Evolutionary conservation across 2,797 vertebrate genomes (phyloP).

Genomic region (Danio albolineatus): DNA sequence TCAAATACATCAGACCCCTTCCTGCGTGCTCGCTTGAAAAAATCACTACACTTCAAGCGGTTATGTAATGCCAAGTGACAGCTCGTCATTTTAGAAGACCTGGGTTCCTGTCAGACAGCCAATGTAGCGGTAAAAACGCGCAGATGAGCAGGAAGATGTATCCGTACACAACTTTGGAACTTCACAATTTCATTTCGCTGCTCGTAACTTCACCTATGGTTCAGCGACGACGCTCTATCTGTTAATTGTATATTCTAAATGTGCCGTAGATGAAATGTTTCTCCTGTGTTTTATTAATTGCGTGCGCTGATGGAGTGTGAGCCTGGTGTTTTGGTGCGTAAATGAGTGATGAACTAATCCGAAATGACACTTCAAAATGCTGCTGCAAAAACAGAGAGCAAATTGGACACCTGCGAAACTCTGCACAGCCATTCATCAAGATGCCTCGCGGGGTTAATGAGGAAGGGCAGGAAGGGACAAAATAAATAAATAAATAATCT

Average conservation of each 20-base stretch:
- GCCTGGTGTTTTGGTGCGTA: slow-evolving; percentile 14
- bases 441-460: slow-evolving; percentile 50
- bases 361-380: slow-evolving; percentile 34
- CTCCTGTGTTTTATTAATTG: slow-evolving; percentile 41
- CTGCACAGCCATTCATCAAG: slow-evolving; percentile 37
- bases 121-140: slow-evolving; percentile 62
- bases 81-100: slow-evolving; percentile 70
- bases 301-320: slow-evolving; percentile 28
- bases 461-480: slow-evolving; percentile 36
- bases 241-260: slow-evolving; percentile 27
- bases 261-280: slow-evolving; percentile 6
- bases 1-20: slow-evolving; percentile 60
- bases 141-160: not conserved
- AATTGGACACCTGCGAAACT: slow-evolving; percentile 55
- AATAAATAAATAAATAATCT: slow-evolving; percentile 39
- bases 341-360: slow-evolving; percentile 52
- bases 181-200: slow-evolving; percentile 17
- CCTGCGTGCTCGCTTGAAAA: slow-evolving; percentile 74
- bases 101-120: slow-evolving; percentile 71
- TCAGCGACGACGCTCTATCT: not conserved
- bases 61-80: slow-evolving; percentile 76
- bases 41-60: slow-evolving; percentile 50
- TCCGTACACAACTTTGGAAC: slow-evolving; percentile 28
- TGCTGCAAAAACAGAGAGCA: slow-evolving; percentile 29
- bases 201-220: not conserved